Evolutionary conservation across 2,888 invertebrate species (phyloP).

Genomic region (Alviniconcha strummeri): DNA sequence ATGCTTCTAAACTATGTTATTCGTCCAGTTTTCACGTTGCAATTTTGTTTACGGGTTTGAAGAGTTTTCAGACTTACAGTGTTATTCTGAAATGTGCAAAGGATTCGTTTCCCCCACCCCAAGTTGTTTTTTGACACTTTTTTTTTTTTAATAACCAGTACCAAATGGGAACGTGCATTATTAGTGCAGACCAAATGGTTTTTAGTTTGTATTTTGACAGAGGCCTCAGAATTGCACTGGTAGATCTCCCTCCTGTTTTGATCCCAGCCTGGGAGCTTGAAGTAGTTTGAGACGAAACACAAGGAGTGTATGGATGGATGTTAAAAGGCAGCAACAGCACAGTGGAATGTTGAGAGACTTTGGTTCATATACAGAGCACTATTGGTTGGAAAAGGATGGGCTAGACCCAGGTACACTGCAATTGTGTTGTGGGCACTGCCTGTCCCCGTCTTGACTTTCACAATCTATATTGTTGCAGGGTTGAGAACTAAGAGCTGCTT

Average conservation of each 20-base stretch:
- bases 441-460: too few relatives aligned
- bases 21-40: slow-evolving; percentile 22
- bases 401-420: too few relatives aligned
- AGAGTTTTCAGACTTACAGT: slow-evolving; percentile 10
- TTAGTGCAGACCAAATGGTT: slow-evolving; percentile 31
- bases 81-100: slow-evolving; percentile 12
- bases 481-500: too few relatives aligned
- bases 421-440: too few relatives aligned
- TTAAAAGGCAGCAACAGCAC: slow-evolving; percentile 23
- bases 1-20: slow-evolving; percentile 15
- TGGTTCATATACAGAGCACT: not conserved
- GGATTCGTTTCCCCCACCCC: not conserved
- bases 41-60: slow-evolving; percentile 29
- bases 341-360: slow-evolving; percentile 2
- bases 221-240: not conserved
- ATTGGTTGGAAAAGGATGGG: too few relatives aligned
- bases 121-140: too few relatives aligned
- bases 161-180: slow-evolving; percentile 31
- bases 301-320: slow-evolving; percentile 15
- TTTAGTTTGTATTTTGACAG: not conserved
- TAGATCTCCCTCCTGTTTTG: not conserved
- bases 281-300: too few relatives aligned
- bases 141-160: slow-evolving; percentile 5
- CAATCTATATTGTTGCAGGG: too few relatives aligned
- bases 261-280: too few relatives aligned